These are phyloP conservation scores for Meloidogyne floridensis DNA, from an alignment of 1,140 invertebrate genomes.

Conservation along the genomic window DNA sequence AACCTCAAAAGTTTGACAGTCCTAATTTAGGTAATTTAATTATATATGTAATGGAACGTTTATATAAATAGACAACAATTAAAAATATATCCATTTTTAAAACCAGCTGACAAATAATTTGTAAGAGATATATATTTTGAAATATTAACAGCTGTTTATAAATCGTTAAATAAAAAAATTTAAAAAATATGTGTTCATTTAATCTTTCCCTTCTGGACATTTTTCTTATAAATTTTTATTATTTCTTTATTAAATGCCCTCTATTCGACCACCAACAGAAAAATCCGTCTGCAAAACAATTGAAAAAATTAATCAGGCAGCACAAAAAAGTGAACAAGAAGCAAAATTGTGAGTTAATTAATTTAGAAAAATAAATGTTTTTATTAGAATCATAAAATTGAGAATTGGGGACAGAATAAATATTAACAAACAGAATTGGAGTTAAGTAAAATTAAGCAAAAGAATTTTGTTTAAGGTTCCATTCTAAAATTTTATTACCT, in stretches of 20 bases:
- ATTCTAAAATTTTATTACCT: too few species aligned
- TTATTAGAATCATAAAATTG: too few species aligned
- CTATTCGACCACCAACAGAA: neutral
- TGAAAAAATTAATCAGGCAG: neutral
- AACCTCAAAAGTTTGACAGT: too few species aligned
- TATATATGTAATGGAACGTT: too few species aligned
- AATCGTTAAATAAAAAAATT: neutral
- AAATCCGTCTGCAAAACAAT: neutral
- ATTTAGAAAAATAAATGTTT: neutral
- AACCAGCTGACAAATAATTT: neutral
- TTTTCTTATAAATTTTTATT: neutral
- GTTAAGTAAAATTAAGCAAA: too few species aligned
- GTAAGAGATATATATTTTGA: too few species aligned
- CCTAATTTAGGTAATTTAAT: too few species aligned
- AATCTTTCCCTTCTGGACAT: neutral
- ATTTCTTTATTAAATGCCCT: neutral
- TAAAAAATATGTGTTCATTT: constrained; percentile 4
- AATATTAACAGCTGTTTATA: neutral
- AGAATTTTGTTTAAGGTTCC: too few species aligned
- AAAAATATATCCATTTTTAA: neutral
- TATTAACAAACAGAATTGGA: too few species aligned
- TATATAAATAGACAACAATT: too few species aligned
- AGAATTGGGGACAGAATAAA: neutral
- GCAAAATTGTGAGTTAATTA: neutral
- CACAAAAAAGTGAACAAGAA: constrained; percentile 3